Evolutionary conservation across 2,888 invertebrate genomes (phyloP).

Genomic region (Cryptus armator): DNA sequence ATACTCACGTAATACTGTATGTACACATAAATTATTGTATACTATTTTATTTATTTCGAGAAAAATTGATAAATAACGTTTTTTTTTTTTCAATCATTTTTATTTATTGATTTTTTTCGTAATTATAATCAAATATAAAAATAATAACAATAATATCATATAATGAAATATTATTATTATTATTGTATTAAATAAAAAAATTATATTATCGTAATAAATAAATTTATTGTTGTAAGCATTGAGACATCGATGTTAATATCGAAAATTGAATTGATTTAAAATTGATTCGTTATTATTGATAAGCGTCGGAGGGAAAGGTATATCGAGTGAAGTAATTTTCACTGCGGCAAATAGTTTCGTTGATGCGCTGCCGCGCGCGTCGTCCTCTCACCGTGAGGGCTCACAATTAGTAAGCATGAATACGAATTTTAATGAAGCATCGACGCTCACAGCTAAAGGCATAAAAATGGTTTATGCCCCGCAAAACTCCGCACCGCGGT

Average conservation of each 20-base stretch:
- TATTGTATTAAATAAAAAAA: no score
- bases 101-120: no score
- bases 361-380: constrained; percentile 14
- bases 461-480: constrained; percentile 81
- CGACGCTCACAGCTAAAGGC: constrained; percentile 73
- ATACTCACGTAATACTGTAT: no score
- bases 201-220: no score
- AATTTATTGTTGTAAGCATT: no score
- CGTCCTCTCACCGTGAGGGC: constrained; percentile 9
- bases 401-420: constrained; percentile 63
- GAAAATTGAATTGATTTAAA: neutral
- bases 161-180: no score
- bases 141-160: no score
- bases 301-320: constrained; percentile 1
- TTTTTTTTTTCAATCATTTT: no score
- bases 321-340: constrained; percentile 23
- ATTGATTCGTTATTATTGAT: neutral
- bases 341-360: constrained; percentile 14
- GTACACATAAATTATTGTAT: no score
- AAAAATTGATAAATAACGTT: no score
- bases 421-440: constrained; percentile 80
- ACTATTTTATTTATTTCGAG: neutral
- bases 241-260: no score
- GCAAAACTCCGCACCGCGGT: constrained; percentile 79
- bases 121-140: no score